These are phyloP conservation scores for Elymnias hypermnestra DNA, from an alignment of 1,140 invertebrate species.

Conservation along the genomic window DNA sequence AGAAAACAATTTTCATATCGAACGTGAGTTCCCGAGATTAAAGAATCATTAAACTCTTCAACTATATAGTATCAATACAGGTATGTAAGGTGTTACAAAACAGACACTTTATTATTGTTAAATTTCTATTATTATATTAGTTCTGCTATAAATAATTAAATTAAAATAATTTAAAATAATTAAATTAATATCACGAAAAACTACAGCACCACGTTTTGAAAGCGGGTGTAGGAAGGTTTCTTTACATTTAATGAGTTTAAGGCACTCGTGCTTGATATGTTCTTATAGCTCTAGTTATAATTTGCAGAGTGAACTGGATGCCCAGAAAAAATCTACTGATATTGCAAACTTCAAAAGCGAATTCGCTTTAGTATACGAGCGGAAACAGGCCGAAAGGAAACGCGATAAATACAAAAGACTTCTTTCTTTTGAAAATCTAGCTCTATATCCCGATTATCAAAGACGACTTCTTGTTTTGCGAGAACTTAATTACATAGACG, in stretches of 20 bases:
- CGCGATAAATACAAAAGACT: slow-evolving; percentile 83
- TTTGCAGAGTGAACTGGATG: slow-evolving; percentile 51
- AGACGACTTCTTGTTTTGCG: slow-evolving; percentile 89
- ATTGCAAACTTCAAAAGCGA: slow-evolving; percentile 78
- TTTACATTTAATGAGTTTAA: no score
- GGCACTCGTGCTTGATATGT: no score
- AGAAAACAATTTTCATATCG: no score
- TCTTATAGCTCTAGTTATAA: slow-evolving; percentile 12
- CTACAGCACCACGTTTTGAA: no score
- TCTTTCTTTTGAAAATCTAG: slow-evolving; percentile 90
- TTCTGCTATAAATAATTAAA: not conserved
- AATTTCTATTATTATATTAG: no score
- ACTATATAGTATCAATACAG: no score
- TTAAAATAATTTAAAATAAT: not conserved
- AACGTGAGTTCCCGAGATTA: no score
- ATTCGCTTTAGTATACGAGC: slow-evolving; percentile 84
- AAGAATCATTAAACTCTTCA: no score
- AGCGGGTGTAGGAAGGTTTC: no score
- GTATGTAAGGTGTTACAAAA: no score
- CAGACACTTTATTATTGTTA: no score
- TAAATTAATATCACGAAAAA: no score
- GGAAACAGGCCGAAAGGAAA: slow-evolving; percentile 84
- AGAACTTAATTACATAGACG: slow-evolving; percentile 81
- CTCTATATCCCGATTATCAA: slow-evolving; percentile 92
- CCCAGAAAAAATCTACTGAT: slow-evolving; percentile 53